phyloP scores from a whole-genome alignment of 2,797 vertebrate genomes.

The Brachyalestes nurse region DNA sequence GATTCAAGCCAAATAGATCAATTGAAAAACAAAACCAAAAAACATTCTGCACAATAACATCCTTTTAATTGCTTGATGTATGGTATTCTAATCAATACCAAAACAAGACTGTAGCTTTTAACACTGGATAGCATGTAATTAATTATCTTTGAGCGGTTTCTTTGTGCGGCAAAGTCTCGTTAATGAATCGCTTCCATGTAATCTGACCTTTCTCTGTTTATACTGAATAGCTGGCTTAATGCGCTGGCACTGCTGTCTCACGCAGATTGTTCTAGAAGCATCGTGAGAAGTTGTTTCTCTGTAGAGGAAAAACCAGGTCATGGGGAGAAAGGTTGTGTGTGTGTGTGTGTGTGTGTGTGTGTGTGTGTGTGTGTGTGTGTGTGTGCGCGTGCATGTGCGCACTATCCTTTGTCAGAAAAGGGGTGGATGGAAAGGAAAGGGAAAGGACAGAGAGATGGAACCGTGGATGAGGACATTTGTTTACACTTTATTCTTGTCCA shows the following conservation, averaged over 20 bases:
- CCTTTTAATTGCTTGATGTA: background rate
- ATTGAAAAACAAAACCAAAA: background rate
- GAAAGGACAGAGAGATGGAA: background rate
- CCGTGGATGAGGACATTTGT: conserved; percentile 37
- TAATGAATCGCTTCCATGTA: conserved; percentile 13
- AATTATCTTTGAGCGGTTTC: conserved; percentile 11
- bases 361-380: background rate
- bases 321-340: conserved; percentile 6
- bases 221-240: conserved; percentile 22
- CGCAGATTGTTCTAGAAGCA: conserved; percentile 40
- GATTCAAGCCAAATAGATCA: background rate
- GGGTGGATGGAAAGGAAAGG: background rate
- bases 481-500: conserved; percentile 46
- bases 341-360: background rate
- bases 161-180: conserved; percentile 6
- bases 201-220: conserved; percentile 26
- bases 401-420: background rate
- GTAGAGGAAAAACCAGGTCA: background rate
- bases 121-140: background rate
- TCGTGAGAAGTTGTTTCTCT: conserved; percentile 20
- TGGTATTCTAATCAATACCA: conserved; percentile 14
- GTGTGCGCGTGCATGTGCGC: background rate
- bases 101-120: background rate
- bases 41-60: background rate
- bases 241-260: conserved; percentile 16